Base-by-base conservation (phyloP, 2,113 vertebrate genomes). In the Semicossyphus pulcher region DNA sequence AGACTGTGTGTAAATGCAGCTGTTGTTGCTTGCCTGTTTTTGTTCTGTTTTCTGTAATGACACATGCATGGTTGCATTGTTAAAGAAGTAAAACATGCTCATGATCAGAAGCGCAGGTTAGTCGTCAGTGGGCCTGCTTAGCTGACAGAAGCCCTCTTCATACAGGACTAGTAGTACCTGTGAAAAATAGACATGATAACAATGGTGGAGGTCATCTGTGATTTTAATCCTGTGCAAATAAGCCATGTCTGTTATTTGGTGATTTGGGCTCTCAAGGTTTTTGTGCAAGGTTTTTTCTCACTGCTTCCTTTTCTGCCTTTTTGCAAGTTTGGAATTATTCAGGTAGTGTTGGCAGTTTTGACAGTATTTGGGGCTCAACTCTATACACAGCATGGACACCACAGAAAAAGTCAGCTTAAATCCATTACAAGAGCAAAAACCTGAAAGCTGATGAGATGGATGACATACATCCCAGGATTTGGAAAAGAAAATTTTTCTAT, bases 91-190 rank as follows among this genome's bases (percentile, higher is more conserved):
- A 44, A 11, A 18, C 1, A 23, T 54, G 11, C 9, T 20, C 21
- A 25, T 16, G 8, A 29, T 25, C 20, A 71, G 37, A 42, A 52
- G 26, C 28, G 4, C 16, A 44, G 21, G 45, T 68, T 52, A 49
- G 41, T 45, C 44, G 18, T 39, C 42, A 78, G 29, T 45, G 31
- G 52, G 62, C 42, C 52, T 58, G 32, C n/a, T 52, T 23, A 56
- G n/a, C 52, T 20, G n/a, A 15, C 21, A n/a, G n/a, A n/a, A n/a
- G n/a, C n/a, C n/a, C n/a, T n/a, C n/a, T n/a, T n/a, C n/a, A n/a
- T n/a, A n/a, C n/a, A n/a, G n/a, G n/a, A n/a, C n/a, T n/a, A n/a
- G n/a, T n/a, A n/a, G n/a, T n/a, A n/a, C n/a, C n/a, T n/a, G n/a
- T n/a, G n/a, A n/a, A n/a, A n/a, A n/a, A n/a, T n/a, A n/a, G n/a